Evolutionary conservation across 2,797 vertebrate genomes (phyloP).

Genomic region (Tinamus major): DNA sequence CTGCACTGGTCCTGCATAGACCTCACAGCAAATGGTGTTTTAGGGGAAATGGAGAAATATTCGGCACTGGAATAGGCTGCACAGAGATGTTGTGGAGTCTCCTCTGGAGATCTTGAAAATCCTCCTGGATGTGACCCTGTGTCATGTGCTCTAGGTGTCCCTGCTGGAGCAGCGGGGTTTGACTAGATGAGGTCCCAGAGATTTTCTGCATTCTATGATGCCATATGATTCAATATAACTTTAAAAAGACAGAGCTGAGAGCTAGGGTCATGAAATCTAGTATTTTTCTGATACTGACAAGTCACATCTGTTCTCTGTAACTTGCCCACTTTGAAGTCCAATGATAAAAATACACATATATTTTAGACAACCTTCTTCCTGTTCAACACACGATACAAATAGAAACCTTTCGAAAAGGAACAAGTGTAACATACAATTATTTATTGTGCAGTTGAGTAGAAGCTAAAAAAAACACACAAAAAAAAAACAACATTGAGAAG

Average conservation of each 20-base stretch:
- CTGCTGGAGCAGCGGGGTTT: no score
- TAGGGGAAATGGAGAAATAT: background rate
- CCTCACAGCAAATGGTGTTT: background rate
- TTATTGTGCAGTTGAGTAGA: background rate
- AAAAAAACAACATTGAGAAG: fast-evolving
- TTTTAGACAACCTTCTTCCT: background rate
- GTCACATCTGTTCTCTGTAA: background rate
- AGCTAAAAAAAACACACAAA: background rate
- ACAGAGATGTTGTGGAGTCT: no score
- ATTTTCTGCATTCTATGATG: no score
- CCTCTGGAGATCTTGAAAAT: no score
- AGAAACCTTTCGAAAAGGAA: background rate
- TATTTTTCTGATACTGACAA: background rate
- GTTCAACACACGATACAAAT: background rate
- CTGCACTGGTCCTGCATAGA: fast-evolving
- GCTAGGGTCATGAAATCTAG: background rate
- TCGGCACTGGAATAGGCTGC: no score
- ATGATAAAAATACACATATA: background rate
- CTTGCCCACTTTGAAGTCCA: background rate
- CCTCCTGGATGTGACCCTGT: no score
- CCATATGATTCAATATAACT: no score
- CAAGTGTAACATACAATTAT: background rate
- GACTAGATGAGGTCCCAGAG: no score
- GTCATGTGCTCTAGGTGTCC: no score
- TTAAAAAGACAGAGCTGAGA: background rate